Percentiles rank a stretch among this genome's conserved stretches.
phyloP scores from a whole-genome alignment of 2,113 vertebrate genomes.

The Numenius arquata region DNA sequence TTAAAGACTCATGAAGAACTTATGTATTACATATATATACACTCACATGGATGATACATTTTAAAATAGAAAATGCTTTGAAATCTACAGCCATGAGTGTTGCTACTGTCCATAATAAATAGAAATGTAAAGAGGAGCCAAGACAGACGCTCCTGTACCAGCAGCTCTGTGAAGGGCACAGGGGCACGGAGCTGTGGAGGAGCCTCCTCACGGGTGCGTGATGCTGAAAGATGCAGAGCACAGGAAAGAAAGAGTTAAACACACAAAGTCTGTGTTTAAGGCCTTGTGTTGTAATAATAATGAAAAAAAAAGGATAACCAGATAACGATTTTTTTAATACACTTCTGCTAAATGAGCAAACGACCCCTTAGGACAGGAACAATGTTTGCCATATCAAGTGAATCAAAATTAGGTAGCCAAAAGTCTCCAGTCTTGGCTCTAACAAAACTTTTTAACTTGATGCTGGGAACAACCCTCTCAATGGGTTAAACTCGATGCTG shows the following conservation, averaged over 20 bases:
- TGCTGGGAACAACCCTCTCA: not conserved
- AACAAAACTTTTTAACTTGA: not conserved
- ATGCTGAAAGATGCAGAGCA: not conserved
- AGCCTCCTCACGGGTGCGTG: not conserved
- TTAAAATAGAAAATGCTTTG: not conserved
- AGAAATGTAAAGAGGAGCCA: not conserved
- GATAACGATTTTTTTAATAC: not conserved
- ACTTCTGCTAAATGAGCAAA: not conserved
- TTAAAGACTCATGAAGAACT: not conserved
- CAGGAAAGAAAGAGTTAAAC: not conserved
- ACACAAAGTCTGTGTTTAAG: not conserved
- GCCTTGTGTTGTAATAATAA: not conserved
- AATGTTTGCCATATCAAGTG: not conserved
- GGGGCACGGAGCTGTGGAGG: not conserved
- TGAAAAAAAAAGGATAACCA: not conserved
- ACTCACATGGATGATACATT: not conserved
- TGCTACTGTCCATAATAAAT: not conserved
- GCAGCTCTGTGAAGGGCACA: not conserved
- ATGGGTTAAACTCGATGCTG: not conserved
- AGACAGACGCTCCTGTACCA: not conserved
- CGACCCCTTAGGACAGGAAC: not conserved
- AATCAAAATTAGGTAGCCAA: not conserved
- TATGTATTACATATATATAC: fast-evolving
- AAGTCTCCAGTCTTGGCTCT: not conserved
- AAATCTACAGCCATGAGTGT: not conserved